Evolutionary conservation across 2,797 vertebrate genomes (phyloP).

Genomic region (Lemur catta): DNA sequence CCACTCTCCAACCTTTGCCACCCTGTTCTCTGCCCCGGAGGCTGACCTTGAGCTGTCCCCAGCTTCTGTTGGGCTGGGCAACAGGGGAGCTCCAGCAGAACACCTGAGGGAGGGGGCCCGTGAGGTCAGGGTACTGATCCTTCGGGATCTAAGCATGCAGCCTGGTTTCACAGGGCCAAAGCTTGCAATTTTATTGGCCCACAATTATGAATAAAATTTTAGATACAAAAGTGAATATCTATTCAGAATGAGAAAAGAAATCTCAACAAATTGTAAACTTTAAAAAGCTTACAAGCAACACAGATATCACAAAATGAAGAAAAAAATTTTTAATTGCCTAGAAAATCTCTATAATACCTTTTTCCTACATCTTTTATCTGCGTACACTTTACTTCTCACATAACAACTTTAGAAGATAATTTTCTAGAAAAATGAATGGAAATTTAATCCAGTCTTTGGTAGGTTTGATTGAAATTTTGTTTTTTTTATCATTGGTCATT

Average conservation of each 20-base stretch:
- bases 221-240: background rate
- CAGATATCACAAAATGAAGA: background rate
- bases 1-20: background rate
- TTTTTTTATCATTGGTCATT: background rate
- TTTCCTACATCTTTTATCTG: background rate
- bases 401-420: background rate
- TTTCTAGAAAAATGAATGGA: background rate
- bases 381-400: background rate
- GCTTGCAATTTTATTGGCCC: background rate
- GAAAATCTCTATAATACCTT: background rate
- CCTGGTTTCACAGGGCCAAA: background rate
- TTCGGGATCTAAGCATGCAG: background rate
- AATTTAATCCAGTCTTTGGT: background rate
- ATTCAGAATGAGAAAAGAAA: background rate
- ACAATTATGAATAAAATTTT: background rate
- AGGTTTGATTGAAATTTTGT: background rate
- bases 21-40: background rate
- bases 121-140: background rate
- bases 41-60: background rate
- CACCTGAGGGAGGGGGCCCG: background rate
- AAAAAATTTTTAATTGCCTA: background rate
- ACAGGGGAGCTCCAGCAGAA: background rate
- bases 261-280: background rate
- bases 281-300: constrained; percentile 13
- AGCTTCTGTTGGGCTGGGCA: background rate